These are phyloP conservation scores for Engraulis encrasicolus DNA, from an alignment of 2,113 vertebrate species.

Conservation along the genomic window DNA sequence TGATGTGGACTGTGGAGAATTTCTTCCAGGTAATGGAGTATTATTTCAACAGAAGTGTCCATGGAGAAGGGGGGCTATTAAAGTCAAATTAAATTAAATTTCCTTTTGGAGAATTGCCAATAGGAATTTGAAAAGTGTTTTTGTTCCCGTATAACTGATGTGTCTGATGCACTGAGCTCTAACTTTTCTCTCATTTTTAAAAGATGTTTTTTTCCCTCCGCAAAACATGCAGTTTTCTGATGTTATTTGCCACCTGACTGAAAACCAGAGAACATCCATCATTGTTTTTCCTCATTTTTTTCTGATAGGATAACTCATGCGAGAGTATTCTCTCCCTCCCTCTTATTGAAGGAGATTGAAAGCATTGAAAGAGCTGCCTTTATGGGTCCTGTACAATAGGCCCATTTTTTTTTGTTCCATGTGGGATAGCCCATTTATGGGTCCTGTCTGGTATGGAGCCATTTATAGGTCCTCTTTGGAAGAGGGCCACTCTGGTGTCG, in stretches of 20 bases:
- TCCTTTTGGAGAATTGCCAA: not conserved
- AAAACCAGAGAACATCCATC: not conserved
- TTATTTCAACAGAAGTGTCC: not conserved
- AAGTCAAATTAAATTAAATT: not conserved
- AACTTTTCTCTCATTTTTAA: not conserved
- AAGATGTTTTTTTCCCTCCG: not conserved
- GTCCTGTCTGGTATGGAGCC: too few species aligned
- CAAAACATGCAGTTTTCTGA: too few species aligned
- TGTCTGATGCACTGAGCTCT: not conserved
- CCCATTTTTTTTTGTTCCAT: too few species aligned
- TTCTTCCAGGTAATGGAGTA: not conserved
- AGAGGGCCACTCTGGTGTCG: too few species aligned
- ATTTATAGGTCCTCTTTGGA: too few species aligned
- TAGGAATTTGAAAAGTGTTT: not conserved
- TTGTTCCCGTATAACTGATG: too few species aligned
- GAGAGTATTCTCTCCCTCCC: not conserved
- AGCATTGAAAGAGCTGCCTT: too few species aligned
- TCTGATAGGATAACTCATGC: not conserved
- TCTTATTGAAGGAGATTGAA: too few species aligned
- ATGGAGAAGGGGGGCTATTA: not conserved
- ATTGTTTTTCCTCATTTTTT: too few species aligned
- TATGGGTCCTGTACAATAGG: too few species aligned
- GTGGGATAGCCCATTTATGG: not conserved
- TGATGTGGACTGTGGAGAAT: too few species aligned
- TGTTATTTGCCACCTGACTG: not conserved